Conservation (phyloP, 1,140 invertebrate species). For the Battus philenor region DNA sequence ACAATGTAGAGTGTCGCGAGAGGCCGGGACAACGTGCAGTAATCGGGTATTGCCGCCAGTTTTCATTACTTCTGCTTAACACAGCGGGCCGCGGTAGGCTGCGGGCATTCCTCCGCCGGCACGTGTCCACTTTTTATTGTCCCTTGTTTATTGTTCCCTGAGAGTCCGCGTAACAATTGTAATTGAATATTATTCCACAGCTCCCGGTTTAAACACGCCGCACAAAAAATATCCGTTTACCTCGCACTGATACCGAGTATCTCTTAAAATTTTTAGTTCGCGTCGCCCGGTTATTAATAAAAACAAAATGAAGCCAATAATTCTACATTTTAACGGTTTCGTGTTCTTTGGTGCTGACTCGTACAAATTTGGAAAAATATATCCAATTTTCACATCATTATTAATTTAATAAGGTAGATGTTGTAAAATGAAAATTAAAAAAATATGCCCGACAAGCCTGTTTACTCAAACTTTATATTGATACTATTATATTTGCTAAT, state of each 20-base stretch:
- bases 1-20: not conserved
- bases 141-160: constrained; percentile 22
- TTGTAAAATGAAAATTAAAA: too few relatives aligned
- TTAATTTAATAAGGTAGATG: too few relatives aligned
- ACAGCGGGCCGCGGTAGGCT: not conserved
- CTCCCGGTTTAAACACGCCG: constrained; percentile 8
- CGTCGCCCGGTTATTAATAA: too few relatives aligned
- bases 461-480: too few relatives aligned
- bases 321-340: too few relatives aligned
- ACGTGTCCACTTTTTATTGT: constrained; percentile 27
- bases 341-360: too few relatives aligned
- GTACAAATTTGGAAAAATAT: too few relatives aligned
- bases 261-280: constrained; percentile 5
- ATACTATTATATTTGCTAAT: too few relatives aligned
- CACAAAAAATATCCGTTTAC: constrained; percentile 14
- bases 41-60: constrained; percentile 4
- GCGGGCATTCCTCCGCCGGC: constrained; percentile 11
- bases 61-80: constrained; percentile 8
- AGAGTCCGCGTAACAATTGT: constrained; percentile 19
- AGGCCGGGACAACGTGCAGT: not conserved
- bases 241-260: constrained; percentile 10
- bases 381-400: too few relatives aligned
- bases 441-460: too few relatives aligned
- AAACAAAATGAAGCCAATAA: too few relatives aligned
- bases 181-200: constrained; percentile 16